Conservation (phyloP, 2,797 vertebrate genomes). For the Poeciliopsis gracilis region DNA sequence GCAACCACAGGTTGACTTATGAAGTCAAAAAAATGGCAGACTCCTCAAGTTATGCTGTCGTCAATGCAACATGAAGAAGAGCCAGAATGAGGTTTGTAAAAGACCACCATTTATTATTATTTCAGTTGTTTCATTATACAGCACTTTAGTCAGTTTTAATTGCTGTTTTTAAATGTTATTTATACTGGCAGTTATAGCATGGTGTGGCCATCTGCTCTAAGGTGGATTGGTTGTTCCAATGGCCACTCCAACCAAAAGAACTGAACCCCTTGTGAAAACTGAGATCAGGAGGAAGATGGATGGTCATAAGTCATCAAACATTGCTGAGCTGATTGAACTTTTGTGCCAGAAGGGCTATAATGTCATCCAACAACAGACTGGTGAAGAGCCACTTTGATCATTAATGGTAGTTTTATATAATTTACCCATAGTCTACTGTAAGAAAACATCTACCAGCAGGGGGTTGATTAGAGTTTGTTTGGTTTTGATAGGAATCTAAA, state of each 20-base stretch:
- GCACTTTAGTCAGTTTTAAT: neutral
- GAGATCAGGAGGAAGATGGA: neutral
- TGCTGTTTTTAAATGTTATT: neutral
- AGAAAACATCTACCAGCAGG: neutral
- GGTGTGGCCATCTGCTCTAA: neutral
- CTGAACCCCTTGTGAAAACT: neutral
- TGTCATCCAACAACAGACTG: neutral
- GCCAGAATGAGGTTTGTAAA: neutral
- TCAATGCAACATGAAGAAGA: constrained; percentile 5
- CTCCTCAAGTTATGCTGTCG: neutral
- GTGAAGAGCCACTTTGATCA: neutral
- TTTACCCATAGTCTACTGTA: neutral
- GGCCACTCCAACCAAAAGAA: neutral
- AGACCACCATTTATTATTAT: neutral
- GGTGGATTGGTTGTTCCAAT: neutral
- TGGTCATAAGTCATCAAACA: neutral
- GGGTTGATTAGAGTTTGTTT: neutral
- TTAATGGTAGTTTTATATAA: neutral
- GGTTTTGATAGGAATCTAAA: neutral
- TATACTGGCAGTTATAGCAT: neutral
- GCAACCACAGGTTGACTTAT: neutral
- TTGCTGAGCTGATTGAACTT: neutral
- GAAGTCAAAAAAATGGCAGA: constrained; percentile 1
- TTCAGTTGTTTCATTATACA: neutral
- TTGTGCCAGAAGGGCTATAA: neutral